phyloP scores from a whole-genome alignment of 2,797 vertebrate genomes.

The Oreonectes daqikongensis region DNA sequence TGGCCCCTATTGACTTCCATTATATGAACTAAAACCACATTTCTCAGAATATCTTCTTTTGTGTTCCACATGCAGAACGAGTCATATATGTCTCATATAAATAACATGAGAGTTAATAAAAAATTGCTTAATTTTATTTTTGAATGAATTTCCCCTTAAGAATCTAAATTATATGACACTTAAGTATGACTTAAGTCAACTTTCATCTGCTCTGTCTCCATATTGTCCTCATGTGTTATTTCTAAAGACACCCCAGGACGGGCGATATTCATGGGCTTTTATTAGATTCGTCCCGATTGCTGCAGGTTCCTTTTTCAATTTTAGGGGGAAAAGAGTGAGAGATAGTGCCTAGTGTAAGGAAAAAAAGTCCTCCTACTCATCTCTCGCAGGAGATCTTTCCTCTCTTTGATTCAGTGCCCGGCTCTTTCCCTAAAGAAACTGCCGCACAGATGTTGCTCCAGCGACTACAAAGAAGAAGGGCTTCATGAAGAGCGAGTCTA shows the following conservation, averaged over 20 bases:
- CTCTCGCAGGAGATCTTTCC: constrained; percentile 77
- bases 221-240: constrained; percentile 71
- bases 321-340: constrained; percentile 55
- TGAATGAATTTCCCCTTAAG: neutral
- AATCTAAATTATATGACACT: neutral
- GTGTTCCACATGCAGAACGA: no score
- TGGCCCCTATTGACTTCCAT: no score
- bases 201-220: constrained; percentile 58
- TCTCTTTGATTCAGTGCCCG: constrained; percentile 83
- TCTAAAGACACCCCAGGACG: constrained; percentile 75
- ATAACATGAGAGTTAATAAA: no score
- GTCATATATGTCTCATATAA: no score
- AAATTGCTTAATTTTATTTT: no score
- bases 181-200: neutral
- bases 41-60: no score
- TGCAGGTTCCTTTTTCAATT: constrained; percentile 61
- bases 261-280: constrained; percentile 80
- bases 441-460: constrained; percentile 84
- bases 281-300: constrained; percentile 75
- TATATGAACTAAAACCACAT: no score
- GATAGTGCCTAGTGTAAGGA: constrained; percentile 53
- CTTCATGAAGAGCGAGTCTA: constrained; percentile 82
- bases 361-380: constrained; percentile 71
- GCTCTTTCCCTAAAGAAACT: constrained; percentile 81
- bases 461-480: constrained; percentile 84